These are phyloP conservation scores for Prosopocoilus inquinatus DNA, from an alignment of 2,888 invertebrate species.

Conservation along the genomic window DNA sequence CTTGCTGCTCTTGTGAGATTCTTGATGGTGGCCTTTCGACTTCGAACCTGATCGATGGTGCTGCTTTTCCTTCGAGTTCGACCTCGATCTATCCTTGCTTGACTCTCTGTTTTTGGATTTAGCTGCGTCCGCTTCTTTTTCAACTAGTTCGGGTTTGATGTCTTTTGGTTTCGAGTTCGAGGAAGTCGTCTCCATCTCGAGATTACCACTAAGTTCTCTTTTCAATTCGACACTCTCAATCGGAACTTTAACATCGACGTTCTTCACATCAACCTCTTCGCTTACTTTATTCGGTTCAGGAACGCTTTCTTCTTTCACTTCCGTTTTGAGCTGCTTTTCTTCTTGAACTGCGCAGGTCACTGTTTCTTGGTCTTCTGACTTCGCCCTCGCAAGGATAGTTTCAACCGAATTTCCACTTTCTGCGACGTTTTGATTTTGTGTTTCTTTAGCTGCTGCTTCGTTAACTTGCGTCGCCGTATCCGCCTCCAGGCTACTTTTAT, in stretches of 20 bases:
- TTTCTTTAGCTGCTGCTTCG: not conserved
- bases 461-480: not conserved
- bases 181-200: too few relatives aligned
- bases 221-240: too few relatives aligned
- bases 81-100: not conserved
- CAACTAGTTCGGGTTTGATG: not conserved
- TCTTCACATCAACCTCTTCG: too few relatives aligned
- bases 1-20: too few relatives aligned
- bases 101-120: constrained; percentile 1
- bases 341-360: not conserved
- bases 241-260: too few relatives aligned
- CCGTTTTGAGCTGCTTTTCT: not conserved
- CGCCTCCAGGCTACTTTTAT: not conserved
- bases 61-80: not conserved
- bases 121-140: not conserved
- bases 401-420: not conserved
- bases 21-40: not conserved
- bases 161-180: not conserved
- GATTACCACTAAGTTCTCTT: too few relatives aligned
- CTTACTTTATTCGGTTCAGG: too few relatives aligned
- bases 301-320: not conserved
- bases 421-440: not conserved
- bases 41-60: not conserved
- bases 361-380: not conserved
- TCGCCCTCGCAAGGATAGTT: not conserved